phyloP scores from a whole-genome alignment of 2,888 invertebrate genomes.

The Ethmia dodecea region DNA sequence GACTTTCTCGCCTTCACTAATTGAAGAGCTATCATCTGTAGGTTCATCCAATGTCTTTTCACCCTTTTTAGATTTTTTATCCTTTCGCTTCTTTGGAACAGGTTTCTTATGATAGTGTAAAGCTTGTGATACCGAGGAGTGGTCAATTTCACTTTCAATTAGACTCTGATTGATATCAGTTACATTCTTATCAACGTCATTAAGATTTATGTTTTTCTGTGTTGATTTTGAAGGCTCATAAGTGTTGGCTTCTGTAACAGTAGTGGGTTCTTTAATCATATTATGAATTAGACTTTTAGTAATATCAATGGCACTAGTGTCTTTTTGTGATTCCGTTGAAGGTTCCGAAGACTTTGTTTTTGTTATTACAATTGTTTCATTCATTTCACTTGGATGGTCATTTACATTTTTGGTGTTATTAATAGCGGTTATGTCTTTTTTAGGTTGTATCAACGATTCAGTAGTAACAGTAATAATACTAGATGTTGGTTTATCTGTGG shows the following conservation, averaged over 20 bases:
- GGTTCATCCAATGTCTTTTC: background rate
- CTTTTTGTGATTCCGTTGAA: background rate
- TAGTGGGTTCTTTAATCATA: slow-evolving; percentile 31
- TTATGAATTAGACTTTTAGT: slow-evolving; percentile 28
- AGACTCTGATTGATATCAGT: slow-evolving; percentile 23
- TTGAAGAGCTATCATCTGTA: background rate
- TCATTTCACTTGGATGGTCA: too few relatives aligned
- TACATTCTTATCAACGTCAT: too few relatives aligned
- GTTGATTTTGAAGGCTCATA: too few relatives aligned
- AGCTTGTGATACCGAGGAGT: slow-evolving; percentile 20
- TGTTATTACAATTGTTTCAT: too few relatives aligned
- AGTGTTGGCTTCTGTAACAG: too few relatives aligned
- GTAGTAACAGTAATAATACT: background rate
- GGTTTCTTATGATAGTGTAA: slow-evolving; percentile 22
- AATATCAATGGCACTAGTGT: slow-evolving; percentile 17
- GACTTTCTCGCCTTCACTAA: slow-evolving; percentile 1
- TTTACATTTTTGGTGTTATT: too few relatives aligned
- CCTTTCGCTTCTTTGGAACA: slow-evolving; percentile 10
- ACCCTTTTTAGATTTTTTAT: slow-evolving; percentile 7
- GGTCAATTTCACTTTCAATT: slow-evolving; percentile 31
- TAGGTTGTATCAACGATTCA: too few relatives aligned
- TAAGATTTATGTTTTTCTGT: too few relatives aligned
- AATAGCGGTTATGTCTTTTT: too few relatives aligned
- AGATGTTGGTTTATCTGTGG: background rate
- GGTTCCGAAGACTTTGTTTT: background rate